A percentile compares a stretch with the other conserved stretches of the same genome.
Conservation (phyloP, 2,888 invertebrate genomes). For the Biston betularia region DNA sequence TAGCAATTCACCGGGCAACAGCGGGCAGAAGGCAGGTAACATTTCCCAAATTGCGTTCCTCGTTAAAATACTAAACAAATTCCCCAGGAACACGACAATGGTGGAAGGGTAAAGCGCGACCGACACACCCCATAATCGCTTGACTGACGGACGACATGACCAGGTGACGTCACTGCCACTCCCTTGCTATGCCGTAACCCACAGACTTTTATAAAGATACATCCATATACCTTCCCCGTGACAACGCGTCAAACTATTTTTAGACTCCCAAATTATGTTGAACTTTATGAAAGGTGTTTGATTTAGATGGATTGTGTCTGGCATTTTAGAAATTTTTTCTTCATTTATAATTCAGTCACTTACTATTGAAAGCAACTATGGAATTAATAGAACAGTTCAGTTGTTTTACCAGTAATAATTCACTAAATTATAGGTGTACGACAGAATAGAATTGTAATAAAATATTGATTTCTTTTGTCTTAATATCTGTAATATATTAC, state of each 20-base stretch:
- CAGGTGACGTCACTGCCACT: slow-evolving; percentile 71
- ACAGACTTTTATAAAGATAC: background rate
- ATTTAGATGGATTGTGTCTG: slow-evolving; percentile 11
- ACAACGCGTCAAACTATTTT: slow-evolving; percentile 37
- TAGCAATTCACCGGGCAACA: slow-evolving; percentile 22
- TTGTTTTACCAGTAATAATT: too few species aligned
- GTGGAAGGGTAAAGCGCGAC: slow-evolving; percentile 56
- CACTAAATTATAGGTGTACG: too few species aligned
- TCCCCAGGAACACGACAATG: slow-evolving; percentile 29
- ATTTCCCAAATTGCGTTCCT: slow-evolving; percentile 42
- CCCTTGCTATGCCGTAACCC: slow-evolving; percentile 54
- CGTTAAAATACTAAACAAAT: slow-evolving; percentile 44
- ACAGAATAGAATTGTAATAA: too few species aligned
- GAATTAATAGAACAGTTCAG: too few species aligned
- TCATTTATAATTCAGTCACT: too few species aligned
- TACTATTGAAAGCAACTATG: too few species aligned
- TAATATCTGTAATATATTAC: too few species aligned
- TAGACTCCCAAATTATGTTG: slow-evolving; percentile 23
- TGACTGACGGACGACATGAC: slow-evolving; percentile 55
- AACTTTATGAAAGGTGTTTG: slow-evolving; percentile 17
- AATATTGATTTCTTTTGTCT: too few species aligned
- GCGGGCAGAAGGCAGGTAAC: slow-evolving; percentile 13
- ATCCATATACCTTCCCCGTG: slow-evolving; percentile 39
- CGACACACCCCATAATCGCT: slow-evolving; percentile 67
- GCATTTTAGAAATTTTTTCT: slow-evolving; percentile 9